phyloP scores from a whole-genome alignment of 2,113 vertebrate genomes.

The Lycocorax pyrrhopterus region DNA sequence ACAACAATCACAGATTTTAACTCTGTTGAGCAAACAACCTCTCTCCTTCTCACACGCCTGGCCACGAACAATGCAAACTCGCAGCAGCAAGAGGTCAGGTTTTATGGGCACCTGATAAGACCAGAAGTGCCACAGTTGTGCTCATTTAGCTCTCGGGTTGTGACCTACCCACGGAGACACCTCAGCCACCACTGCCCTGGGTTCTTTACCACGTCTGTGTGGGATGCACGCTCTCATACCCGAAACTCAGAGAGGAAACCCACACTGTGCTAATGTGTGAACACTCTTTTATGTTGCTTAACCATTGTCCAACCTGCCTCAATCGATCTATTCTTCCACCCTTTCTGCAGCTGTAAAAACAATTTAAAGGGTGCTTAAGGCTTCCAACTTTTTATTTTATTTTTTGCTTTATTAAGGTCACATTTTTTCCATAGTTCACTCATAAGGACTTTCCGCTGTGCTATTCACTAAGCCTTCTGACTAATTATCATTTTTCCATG shows the following conservation, averaged over 20 bases:
- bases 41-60: background rate
- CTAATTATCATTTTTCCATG: background rate
- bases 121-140: background rate
- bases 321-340: background rate
- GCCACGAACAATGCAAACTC: background rate
- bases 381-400: background rate
- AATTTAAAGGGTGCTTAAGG: background rate
- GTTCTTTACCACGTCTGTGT: accelerated
- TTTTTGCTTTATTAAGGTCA: background rate
- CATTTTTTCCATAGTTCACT: background rate
- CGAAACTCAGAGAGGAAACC: background rate
- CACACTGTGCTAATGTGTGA: background rate
- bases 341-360: background rate
- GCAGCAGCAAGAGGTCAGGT: background rate
- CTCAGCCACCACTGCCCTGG: background rate
- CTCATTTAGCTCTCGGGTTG: background rate
- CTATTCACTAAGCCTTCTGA: background rate
- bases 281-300: background rate
- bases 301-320: background rate
- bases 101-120: background rate
- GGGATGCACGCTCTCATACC: accelerated
- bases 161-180: background rate
- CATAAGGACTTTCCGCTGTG: background rate
- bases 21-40: background rate
- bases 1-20: background rate